Percentiles rank a stretch among this genome's conserved stretches.
phyloP scores from a whole-genome alignment of 2,888 invertebrate species.

The Chrysolina haemoptera region DNA sequence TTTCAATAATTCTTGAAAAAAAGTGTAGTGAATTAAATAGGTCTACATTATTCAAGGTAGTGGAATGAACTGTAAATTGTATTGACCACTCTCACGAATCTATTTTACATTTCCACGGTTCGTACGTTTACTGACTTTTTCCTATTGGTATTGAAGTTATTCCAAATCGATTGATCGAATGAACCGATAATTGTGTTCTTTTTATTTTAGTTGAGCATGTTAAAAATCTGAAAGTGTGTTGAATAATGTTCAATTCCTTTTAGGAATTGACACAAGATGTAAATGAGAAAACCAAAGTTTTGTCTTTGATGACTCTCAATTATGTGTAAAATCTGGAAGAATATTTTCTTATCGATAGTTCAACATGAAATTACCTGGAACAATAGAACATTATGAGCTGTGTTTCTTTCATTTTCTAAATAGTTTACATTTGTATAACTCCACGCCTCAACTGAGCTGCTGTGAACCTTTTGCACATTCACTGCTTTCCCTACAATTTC shows the following conservation, averaged over 20 bases:
- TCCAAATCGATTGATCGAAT: background rate
- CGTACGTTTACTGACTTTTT: slow-evolving; percentile 10
- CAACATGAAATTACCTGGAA: too few relatives aligned
- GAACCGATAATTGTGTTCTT: too few relatives aligned
- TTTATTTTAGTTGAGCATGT: too few relatives aligned
- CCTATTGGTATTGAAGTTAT: background rate
- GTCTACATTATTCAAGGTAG: slow-evolving; percentile 5
- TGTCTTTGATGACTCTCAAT: too few relatives aligned
- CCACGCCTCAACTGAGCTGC: too few relatives aligned
- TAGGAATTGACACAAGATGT: background rate
- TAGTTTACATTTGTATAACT: too few relatives aligned
- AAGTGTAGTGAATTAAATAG: slow-evolving; percentile 19
- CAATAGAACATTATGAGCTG: too few relatives aligned
- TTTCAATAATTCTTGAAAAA: background rate
- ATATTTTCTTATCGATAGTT: too few relatives aligned
- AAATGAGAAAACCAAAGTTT: background rate
- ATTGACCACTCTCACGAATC: slow-evolving; percentile 11
- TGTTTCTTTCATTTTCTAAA: too few relatives aligned
- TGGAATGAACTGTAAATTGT: slow-evolving; percentile 2
- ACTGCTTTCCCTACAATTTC: too few relatives aligned
- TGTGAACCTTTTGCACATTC: too few relatives aligned
- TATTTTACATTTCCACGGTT: slow-evolving; percentile 20
- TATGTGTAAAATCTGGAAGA: too few relatives aligned
- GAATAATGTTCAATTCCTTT: background rate
- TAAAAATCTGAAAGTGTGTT: background rate